Percentiles rank a stretch among this genome's conserved stretches.
Evolutionary conservation across 2,113 vertebrate genomes (phyloP).

Genomic region (Tragulus kanchil): DNA sequence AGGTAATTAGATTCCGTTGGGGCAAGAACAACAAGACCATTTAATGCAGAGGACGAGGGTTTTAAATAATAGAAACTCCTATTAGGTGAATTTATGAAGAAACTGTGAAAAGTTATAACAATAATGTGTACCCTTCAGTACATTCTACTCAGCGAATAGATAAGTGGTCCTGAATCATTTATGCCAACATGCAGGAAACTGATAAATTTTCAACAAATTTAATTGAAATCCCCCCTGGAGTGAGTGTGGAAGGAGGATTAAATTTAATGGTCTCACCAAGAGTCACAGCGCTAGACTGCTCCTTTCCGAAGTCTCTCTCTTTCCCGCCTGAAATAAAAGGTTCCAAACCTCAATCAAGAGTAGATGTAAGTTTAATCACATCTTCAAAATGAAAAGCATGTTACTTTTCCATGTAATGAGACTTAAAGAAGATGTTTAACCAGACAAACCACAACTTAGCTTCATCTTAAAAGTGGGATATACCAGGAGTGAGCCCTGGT

Average conservation of each 20-base stretch:
- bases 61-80: constrained; percentile 83
- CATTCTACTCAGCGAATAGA: constrained; percentile 80
- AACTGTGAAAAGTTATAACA: constrained; percentile 86
- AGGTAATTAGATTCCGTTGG: constrained; percentile 61
- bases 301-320: constrained; percentile 82
- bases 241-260: constrained; percentile 87
- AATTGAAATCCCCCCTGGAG: constrained; percentile 91
- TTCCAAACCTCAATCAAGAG: constrained; percentile 78
- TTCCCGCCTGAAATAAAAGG: constrained; percentile 76
- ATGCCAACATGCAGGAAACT: constrained; percentile 88
- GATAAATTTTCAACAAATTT: constrained; percentile 90
- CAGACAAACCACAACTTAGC: constrained; percentile 67
- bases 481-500: not conserved
- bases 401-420: constrained; percentile 75
- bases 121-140: constrained; percentile 79
- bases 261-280: constrained; percentile 86
- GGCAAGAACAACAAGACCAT: constrained; percentile 53
- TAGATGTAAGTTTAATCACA: constrained; percentile 84
- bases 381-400: constrained; percentile 78
- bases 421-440: constrained; percentile 83
- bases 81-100: constrained; percentile 84
- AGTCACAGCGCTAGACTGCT: constrained; percentile 48
- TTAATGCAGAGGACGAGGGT: constrained; percentile 51
- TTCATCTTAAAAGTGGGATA: constrained; percentile 26
- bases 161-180: constrained; percentile 89